Evolutionary conservation across 2,888 invertebrate species (phyloP), one percentile per base, ranked within the genome.

Genomic region (Empis livida): DNA sequence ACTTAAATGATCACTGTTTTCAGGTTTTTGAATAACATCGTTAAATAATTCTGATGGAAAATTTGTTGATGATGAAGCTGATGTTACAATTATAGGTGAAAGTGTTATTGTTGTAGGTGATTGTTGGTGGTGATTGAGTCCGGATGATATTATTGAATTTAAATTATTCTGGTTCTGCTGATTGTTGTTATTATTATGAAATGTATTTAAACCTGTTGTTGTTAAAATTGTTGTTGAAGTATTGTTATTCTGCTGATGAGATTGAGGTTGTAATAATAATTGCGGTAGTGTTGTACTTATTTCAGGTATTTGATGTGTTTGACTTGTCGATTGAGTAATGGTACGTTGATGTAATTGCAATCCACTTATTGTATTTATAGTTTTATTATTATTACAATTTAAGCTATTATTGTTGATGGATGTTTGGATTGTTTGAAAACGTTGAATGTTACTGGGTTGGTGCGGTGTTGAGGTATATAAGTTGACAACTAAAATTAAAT

Each of bases 401-500:
- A 50, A 54, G 45, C 55, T 54, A 30, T 50, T 42, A 10, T 45
- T 47, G 47, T 50, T 49, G 48, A 48, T 6, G 6, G 51, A 47
- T 15, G 50, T 59, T 57, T 11, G 59, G 54, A 58, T 52, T 39
- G 56, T 48, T 10, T 58, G 57, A 30, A 58, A 54, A 41, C 57
- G 55, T 45, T 59, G 56, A 13, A 58, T 13, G n/a, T 40, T 16
- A n/a, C 14, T 39, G n/a, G 45, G 42, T 44, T 43, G 44, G 51
- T 51, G 53, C 2, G 51, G 48, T 27, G 58, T 56, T 11, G 59
- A 58, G 3, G 60, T 59, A 44, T 61, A 64, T 1, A 66, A 59
- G 49, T 66, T 67, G 15, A 66, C 61, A 58, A 67, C 61, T 55
- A 45, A 44, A 48, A 43, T 42, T 39, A 17, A 44, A 20, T 20